Percentiles rank a stretch among this genome's conserved stretches.
phyloP scores from a whole-genome alignment of 2,797 vertebrate genomes.

The Semotilus atromaculatus region DNA sequence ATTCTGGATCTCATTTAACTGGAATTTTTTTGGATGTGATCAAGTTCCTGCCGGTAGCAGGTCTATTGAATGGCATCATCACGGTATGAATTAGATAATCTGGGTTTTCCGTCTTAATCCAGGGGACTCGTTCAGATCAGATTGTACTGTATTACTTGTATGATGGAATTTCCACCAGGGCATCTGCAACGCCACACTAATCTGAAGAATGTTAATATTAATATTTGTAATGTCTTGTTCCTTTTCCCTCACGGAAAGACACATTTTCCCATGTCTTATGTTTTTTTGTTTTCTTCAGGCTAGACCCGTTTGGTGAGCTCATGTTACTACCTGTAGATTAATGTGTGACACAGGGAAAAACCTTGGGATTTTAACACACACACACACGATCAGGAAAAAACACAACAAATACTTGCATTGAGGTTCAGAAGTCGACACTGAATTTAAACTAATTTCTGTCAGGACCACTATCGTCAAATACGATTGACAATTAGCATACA shows the following conservation, averaged over 20 bases:
- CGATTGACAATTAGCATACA: too few species aligned
- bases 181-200: too few species aligned
- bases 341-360: not conserved
- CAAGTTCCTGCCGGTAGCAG: not conserved
- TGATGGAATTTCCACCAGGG: not conserved
- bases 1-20: not conserved
- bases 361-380: conserved; percentile 10
- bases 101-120: not conserved
- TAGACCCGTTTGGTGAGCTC: not conserved
- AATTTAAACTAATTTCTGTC: not conserved
- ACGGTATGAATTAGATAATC: not conserved
- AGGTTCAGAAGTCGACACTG: not conserved
- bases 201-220: not conserved
- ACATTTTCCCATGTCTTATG: not conserved
- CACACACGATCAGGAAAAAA: not conserved
- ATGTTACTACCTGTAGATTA: not conserved
- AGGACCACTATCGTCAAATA: too few species aligned
- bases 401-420: not conserved
- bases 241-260: not conserved
- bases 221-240: not conserved
- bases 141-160: not conserved
- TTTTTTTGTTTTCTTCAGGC: not conserved
- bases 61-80: not conserved
- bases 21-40: not conserved
- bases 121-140: not conserved